These are phyloP conservation scores for Napeogenes inachia DNA, from an alignment of 2,888 invertebrate genomes.

Conservation along the genomic window DNA sequence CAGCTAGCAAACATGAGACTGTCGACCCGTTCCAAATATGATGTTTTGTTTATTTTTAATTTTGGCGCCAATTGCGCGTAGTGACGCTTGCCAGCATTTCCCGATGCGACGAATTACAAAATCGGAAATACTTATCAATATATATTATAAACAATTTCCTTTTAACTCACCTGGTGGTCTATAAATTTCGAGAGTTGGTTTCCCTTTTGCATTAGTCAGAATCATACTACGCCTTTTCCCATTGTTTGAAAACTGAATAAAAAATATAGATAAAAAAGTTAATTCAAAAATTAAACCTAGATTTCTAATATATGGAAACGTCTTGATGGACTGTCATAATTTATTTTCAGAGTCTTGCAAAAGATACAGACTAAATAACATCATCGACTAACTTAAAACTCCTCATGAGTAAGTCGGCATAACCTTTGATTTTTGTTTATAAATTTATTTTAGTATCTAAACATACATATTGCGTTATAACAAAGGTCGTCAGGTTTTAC, in stretches of 20 bases:
- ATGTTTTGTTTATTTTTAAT: slow-evolving; percentile 75
- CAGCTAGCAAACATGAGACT: slow-evolving; percentile 68
- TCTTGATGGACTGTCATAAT: slow-evolving; percentile 39
- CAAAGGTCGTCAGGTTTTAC: slow-evolving; percentile 31
- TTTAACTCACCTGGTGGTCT: slow-evolving; percentile 86
- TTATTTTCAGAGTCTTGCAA: slow-evolving; percentile 43
- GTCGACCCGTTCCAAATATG: slow-evolving; percentile 71
- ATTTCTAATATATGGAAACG: slow-evolving; percentile 19
- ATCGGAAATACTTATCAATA: slow-evolving; percentile 22
- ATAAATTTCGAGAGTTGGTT: slow-evolving; percentile 92
- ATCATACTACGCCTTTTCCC: slow-evolving; percentile 86
- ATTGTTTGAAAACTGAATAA: slow-evolving; percentile 77
- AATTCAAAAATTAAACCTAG: slow-evolving; percentile 8
- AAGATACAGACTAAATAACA: slow-evolving; percentile 28
- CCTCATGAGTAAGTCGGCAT: slow-evolving; percentile 23
- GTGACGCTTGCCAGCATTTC: slow-evolving; percentile 54
- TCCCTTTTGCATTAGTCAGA: slow-evolving; percentile 81
- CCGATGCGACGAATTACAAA: slow-evolving; percentile 24
- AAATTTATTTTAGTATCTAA: slow-evolving; percentile 9
- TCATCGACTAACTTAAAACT: slow-evolving; percentile 44
- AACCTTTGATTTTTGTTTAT: slow-evolving; percentile 1
- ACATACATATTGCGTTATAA: slow-evolving; percentile 17
- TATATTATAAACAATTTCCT: slow-evolving; percentile 10
- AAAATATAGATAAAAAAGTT: slow-evolving; percentile 24
- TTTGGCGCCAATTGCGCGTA: slow-evolving; percentile 67